Percentiles rank a stretch among this genome's conserved stretches.
phyloP scores from a whole-genome alignment of 2,888 invertebrate genomes.

The Cepaea hortensis region DNA sequence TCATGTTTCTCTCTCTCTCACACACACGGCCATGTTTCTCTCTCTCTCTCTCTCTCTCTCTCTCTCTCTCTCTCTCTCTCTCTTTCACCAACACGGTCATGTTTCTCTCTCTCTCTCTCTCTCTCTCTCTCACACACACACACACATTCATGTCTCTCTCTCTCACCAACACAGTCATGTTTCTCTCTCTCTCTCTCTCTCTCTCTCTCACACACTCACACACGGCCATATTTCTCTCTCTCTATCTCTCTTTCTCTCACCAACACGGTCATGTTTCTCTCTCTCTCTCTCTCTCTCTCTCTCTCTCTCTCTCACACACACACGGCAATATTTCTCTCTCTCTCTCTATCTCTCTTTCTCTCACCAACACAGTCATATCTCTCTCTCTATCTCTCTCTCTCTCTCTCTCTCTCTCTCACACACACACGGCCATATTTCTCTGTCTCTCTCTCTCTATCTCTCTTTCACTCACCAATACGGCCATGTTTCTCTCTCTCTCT shows the following conservation, averaged over 20 bases:
- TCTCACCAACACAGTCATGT: too few species aligned
- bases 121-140: neutral
- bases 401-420: neutral
- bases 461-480: neutral
- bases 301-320: neutral
- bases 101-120: neutral
- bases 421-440: neutral
- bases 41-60: neutral
- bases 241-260: too few species aligned
- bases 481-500: conserved; percentile 5
- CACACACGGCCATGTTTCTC: too few species aligned
- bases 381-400: neutral
- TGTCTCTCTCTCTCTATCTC: too few species aligned
- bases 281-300: neutral
- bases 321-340: neutral
- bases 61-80: too few species aligned
- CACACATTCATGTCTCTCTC: too few species aligned
- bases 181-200: too few species aligned
- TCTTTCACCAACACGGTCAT: too few species aligned
- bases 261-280: too few species aligned
- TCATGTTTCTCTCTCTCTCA: neutral
- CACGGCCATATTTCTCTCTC: too few species aligned
- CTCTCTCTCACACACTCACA: too few species aligned
- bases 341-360: neutral
- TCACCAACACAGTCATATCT: neutral